phyloP scores from a whole-genome alignment of 2,797 vertebrate species.

The Rhinatrema bivittatum region DNA sequence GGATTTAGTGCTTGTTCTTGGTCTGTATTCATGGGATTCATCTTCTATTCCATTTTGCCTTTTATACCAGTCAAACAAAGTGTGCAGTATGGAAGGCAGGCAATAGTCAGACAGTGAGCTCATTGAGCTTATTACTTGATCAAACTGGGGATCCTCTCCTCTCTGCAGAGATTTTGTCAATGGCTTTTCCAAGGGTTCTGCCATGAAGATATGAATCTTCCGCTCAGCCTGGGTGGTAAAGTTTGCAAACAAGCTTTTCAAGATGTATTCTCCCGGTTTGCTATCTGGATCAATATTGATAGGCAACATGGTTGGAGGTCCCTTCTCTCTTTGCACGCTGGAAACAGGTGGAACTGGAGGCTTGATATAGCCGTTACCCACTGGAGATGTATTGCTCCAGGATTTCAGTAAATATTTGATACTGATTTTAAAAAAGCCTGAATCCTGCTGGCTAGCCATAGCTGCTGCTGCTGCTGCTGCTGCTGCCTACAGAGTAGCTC shows the following conservation, averaged over 20 bases:
- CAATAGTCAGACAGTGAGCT: constrained; percentile 97
- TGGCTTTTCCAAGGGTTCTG: constrained; percentile 93
- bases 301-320: constrained; percentile 81
- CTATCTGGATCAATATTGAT: constrained; percentile 90
- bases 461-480: too few relatives aligned
- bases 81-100: constrained; percentile 90
- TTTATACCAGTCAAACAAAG: constrained; percentile 97
- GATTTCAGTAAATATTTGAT: constrained; percentile 98
- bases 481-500: too few relatives aligned
- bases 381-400: constrained; percentile 89
- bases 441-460: constrained; percentile 98
- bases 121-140: constrained; percentile 97
- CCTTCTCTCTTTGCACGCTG: constrained; percentile 80
- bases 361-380: constrained; percentile 92
- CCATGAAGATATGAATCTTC: constrained; percentile 96
- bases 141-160: too few relatives aligned
- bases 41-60: constrained; percentile 96
- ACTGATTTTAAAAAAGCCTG: constrained; percentile 98
- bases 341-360: constrained; percentile 76
- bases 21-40: constrained; percentile 94
- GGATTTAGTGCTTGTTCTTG: constrained; percentile 92
- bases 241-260: constrained; percentile 93
- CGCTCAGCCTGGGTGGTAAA: constrained; percentile 84
- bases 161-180: too few relatives aligned
- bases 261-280: constrained; percentile 90